These are phyloP conservation scores for Synanthedon vespiformis DNA, from an alignment of 2,888 invertebrate species.

Conservation along the genomic window DNA sequence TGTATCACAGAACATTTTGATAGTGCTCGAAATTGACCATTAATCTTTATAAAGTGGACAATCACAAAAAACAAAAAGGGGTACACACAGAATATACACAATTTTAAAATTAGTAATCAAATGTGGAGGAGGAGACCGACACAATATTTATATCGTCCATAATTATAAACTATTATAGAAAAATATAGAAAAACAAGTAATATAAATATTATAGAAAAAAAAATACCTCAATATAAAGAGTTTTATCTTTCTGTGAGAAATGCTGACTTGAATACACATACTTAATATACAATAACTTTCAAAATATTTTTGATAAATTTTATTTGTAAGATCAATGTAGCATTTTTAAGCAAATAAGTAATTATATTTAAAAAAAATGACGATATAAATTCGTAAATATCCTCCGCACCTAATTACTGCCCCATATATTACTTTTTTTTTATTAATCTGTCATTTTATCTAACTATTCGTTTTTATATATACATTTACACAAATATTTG, in stretches of 20 bases:
- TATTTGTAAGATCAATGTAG: no score
- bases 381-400: neutral
- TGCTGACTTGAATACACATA: no score
- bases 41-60: constrained; percentile 49
- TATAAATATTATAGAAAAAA: no score
- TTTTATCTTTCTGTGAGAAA: no score
- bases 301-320: no score
- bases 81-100: neutral
- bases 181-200: no score
- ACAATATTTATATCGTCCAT: no score
- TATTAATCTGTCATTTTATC: constrained; percentile 4
- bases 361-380: no score
- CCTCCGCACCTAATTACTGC: neutral
- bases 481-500: constrained; percentile 6
- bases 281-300: no score
- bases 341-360: no score
- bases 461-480: constrained; percentile 2
- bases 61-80: constrained; percentile 17
- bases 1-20: constrained; percentile 68
- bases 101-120: neutral
- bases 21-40: constrained; percentile 66
- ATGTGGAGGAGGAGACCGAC: neutral
- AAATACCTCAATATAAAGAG: no score
- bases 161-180: no score
- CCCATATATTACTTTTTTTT: neutral